Evolutionary conservation across 1,140 invertebrate genomes (phyloP).

Genomic region (Zaprionus lachaisei): DNA sequence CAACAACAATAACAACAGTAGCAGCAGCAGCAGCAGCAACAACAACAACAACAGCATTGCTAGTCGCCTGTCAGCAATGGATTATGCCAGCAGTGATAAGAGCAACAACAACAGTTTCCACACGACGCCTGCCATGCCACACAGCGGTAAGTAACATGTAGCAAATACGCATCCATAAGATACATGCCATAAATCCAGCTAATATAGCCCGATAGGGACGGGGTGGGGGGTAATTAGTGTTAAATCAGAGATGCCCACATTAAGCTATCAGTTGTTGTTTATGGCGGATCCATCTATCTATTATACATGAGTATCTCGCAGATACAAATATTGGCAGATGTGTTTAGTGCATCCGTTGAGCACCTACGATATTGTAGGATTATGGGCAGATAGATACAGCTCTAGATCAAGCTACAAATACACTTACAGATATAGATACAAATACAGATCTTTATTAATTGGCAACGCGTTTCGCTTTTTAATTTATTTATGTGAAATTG

Average conservation of each 20-base stretch:
- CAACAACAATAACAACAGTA: constrained; percentile 35
- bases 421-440: constrained; percentile 22
- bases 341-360: constrained; percentile 74
- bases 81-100: constrained; percentile 78
- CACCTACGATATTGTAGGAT: constrained; percentile 32
- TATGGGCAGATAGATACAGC: constrained; percentile 41
- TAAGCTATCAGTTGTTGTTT: constrained; percentile 65
- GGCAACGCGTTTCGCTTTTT: constrained; percentile 46
- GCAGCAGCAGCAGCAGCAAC: constrained; percentile 27
- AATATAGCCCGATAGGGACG: neutral
- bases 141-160: constrained; percentile 66
- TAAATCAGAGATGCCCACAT: constrained; percentile 47
- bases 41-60: constrained; percentile 44
- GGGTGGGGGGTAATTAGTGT: constrained; percentile 25
- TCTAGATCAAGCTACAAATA: constrained; percentile 21
- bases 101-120: constrained; percentile 61
- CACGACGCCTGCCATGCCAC: constrained; percentile 60
- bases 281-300: constrained; percentile 53
- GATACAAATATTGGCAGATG: constrained; percentile 59
- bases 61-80: constrained; percentile 64
- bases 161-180: constrained; percentile 14
- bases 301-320: constrained; percentile 19
- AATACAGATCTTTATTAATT: constrained; percentile 55
- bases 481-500: constrained; percentile 80
- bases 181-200: constrained; percentile 11